Evolutionary conservation across 2,797 vertebrate species (phyloP).

Genomic region (Enteromius viviparus): DNA sequence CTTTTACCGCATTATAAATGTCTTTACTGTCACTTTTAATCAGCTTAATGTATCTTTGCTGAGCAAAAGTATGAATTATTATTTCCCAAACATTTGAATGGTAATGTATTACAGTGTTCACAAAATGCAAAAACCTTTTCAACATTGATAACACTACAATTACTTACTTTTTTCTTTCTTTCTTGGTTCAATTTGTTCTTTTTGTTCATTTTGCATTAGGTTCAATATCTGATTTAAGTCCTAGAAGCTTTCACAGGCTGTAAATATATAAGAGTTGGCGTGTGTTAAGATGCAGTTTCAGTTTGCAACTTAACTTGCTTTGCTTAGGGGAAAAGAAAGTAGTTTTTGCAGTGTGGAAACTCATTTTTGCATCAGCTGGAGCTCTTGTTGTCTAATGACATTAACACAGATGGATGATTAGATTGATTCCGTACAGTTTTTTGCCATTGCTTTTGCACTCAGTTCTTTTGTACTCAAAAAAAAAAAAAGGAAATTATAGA

Average conservation of each 20-base stretch:
- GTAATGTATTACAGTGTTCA: no score
- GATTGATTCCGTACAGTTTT: not conserved
- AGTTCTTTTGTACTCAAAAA: not conserved
- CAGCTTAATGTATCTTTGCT: no score
- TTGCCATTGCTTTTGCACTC: not conserved
- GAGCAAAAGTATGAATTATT: no score
- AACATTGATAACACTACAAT: no score
- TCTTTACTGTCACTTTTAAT: no score
- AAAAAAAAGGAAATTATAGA: not conserved
- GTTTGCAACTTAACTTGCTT: not conserved
- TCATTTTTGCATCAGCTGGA: conserved; percentile 16
- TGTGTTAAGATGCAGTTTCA: not conserved
- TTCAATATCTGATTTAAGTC: not conserved
- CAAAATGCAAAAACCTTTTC: no score
- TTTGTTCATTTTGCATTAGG: not conserved
- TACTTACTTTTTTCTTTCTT: no score
- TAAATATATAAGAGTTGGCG: not conserved
- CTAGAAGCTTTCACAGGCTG: not conserved
- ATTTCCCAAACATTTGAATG: no score
- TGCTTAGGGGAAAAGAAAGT: not conserved
- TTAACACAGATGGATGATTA: not conserved
- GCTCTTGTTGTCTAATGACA: not conserved
- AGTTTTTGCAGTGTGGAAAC: not conserved
- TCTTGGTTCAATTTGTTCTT: not conserved
- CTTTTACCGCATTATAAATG: no score